Conservation (phyloP, 2,113 vertebrate genomes). For the Morphnarchus princeps region DNA sequence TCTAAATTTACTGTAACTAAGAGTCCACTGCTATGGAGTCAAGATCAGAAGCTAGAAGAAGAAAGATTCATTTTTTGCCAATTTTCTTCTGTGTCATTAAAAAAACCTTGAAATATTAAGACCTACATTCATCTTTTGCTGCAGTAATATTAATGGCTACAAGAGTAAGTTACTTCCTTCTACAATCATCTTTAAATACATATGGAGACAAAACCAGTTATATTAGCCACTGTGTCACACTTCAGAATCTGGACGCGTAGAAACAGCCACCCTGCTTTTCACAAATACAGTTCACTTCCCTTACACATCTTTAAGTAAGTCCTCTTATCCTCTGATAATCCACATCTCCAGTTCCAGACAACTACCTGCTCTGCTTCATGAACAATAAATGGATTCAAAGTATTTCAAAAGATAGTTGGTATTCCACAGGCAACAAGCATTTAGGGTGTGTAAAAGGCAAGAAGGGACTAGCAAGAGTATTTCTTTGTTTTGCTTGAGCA, state of each 20-base stretch:
- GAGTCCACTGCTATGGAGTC: neutral
- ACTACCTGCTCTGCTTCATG: neutral
- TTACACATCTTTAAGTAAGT: neutral
- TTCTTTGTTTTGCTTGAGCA: neutral
- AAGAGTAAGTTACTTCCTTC: neutral
- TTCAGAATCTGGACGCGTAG: neutral
- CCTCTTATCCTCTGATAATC: rapidly evolving
- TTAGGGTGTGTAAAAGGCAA: neutral
- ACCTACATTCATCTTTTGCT: neutral
- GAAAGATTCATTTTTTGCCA: neutral
- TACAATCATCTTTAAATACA: neutral
- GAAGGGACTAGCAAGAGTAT: neutral
- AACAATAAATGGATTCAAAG: neutral
- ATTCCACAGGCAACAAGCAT: neutral
- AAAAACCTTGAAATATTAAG: neutral
- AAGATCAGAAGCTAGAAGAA: neutral
- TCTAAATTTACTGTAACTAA: neutral
- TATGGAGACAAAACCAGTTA: neutral
- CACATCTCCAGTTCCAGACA: neutral
- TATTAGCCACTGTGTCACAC: neutral
- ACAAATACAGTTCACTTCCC: neutral
- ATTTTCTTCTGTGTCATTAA: neutral
- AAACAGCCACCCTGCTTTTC: neutral
- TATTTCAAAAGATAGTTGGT: neutral
- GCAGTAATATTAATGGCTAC: neutral